Evolutionary conservation across 2,888 invertebrate genomes (phyloP).

Genomic region (Belgica antarctica): DNA sequence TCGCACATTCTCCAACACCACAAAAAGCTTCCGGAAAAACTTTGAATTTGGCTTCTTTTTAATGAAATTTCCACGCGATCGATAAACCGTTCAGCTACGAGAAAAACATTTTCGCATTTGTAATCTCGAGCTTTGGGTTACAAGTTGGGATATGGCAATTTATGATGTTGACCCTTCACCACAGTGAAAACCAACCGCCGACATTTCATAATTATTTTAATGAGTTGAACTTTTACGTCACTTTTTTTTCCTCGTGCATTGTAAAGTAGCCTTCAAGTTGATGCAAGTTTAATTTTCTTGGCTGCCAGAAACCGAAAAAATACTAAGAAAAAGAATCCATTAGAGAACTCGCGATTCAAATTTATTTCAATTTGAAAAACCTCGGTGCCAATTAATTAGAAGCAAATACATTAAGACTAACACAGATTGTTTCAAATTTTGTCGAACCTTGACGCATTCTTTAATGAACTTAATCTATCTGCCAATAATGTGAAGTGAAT

Average conservation of each 20-base stretch:
- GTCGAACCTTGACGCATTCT: slow-evolving; percentile 15
- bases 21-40: background rate
- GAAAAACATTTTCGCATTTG: background rate
- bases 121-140: too few species aligned
- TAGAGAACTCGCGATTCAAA: too few species aligned
- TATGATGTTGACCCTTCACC: too few species aligned
- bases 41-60: background rate
- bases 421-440: slow-evolving; percentile 2
- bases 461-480: too few species aligned
- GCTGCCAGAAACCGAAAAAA: too few species aligned
- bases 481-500: background rate
- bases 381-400: background rate
- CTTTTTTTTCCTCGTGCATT: background rate
- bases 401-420: background rate
- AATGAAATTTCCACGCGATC: background rate
- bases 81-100: background rate
- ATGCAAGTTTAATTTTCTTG: too few species aligned
- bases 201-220: too few species aligned
- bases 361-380: slow-evolving; percentile 1
- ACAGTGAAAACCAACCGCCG: too few species aligned
- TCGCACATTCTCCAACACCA: background rate
- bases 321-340: too few species aligned
- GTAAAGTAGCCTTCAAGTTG: background rate
- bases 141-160: too few species aligned
- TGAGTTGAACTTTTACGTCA: background rate